phyloP scores from a whole-genome alignment of 2,888 invertebrate species.

The Mayetiola destructor region DNA sequence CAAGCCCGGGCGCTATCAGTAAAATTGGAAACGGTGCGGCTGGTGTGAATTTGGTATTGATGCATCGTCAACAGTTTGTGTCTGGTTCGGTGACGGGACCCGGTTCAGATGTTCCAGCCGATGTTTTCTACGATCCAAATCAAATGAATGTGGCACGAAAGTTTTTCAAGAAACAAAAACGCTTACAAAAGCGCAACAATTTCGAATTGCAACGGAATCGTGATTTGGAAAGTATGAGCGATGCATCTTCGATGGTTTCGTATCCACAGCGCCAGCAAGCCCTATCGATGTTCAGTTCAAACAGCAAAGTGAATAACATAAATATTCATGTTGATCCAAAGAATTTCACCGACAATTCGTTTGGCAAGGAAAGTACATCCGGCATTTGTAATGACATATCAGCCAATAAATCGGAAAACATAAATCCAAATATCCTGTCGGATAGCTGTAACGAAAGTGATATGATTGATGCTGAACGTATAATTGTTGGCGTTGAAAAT shows the following conservation, averaged over 20 bases:
- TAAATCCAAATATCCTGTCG: conserved; percentile 50
- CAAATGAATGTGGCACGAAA: conserved; percentile 87
- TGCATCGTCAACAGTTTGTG: conserved; percentile 58
- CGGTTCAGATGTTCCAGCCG: conserved; percentile 19
- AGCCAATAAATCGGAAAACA: conserved; percentile 32
- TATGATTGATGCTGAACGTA: conserved; percentile 27
- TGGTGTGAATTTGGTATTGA: conserved; percentile 53
- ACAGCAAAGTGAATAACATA: conserved; percentile 66
- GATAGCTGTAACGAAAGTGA: conserved; percentile 47
- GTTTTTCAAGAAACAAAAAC: conserved; percentile 76
- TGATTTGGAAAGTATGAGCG: conserved; percentile 36
- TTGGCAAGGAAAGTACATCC: conserved; percentile 23
- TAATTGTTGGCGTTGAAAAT: conserved; percentile 33
- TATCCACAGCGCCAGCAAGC: conserved; percentile 27
- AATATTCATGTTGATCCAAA: conserved; percentile 56
- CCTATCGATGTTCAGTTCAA: conserved; percentile 47
- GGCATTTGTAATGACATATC: not conserved
- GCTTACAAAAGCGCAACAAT: conserved; percentile 58
- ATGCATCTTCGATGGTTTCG: conserved; percentile 36
- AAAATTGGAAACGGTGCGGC: conserved; percentile 35
- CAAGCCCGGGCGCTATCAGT: conserved; percentile 24
- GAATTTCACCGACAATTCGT: conserved; percentile 28
- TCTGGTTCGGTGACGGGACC: conserved; percentile 44
- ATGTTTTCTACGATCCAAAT: conserved; percentile 78
- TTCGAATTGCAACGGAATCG: conserved; percentile 39